Base-by-base conservation (phyloP, 2,797 vertebrate genomes). In the Myotis myotis region DNA sequence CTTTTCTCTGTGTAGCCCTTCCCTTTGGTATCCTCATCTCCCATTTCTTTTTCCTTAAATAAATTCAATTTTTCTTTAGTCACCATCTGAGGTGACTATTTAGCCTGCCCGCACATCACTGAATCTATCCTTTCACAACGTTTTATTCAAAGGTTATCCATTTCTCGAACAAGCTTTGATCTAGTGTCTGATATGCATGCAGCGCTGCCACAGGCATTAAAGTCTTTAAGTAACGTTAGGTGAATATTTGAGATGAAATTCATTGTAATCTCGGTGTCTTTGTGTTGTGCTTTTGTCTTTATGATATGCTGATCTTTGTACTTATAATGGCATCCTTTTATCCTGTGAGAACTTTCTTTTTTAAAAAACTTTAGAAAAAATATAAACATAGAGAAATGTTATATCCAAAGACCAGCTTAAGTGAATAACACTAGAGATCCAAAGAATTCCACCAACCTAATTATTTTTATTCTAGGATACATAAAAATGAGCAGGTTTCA, bases 401-500 rank as follows among this genome's bases (percentile, higher is more conserved):
- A 53, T 72, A 57, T 78, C 19, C 12, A 81, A 76, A 76, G 25
- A 28, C 16, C 17, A 81, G 36, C 19, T 81, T 85, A 60, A 87
- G 41, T 62, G 25, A 80, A 74, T 84, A 87, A 10, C 53, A 53
- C 57, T 75, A 95, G 53, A 84, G 22, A 70, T 66, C 47, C 41
- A 84, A 66, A 83, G 25, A 72, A 91, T 19, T 30, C 36, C 4
- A 71, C 8, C 23, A 85, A 51, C 0, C 23, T 76, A 91, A 53
- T 87, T 95, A 79, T 47, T 88, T 88, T 86, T 74, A 75, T 94
- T 85, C 20, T 53, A 44, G 8, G 82, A 74, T 57, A 20, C 8
- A 92, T 51, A 78, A 93, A 92, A 92, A 49, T 51, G 16, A 89
- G 41, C n/a, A 81, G 10, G 2, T 94, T 92, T 95, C 64, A 93